A percentile compares a stretch with the other conserved stretches of the same genome.
These are phyloP conservation scores for Enteromius viviparus DNA, from an alignment of 2,797 vertebrate species.

Conservation along the genomic window DNA sequence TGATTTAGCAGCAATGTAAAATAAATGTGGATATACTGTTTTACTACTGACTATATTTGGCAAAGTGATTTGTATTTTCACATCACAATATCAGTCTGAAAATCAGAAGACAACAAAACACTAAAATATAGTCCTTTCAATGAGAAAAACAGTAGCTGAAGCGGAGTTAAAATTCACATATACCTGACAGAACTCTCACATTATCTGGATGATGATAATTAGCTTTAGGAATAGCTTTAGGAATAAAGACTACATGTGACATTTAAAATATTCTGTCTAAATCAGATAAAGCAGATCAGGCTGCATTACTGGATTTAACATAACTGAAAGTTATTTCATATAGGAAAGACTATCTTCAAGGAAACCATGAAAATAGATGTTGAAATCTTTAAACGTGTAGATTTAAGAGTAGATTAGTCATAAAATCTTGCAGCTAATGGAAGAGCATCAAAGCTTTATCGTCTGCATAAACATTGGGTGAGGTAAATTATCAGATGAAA, in stretches of 20 bases:
- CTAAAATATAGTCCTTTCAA: not conserved
- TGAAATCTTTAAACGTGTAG: not conserved
- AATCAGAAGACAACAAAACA: not conserved
- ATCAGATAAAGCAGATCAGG: not conserved
- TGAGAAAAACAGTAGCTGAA: not conserved
- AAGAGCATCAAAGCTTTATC: not conserved
- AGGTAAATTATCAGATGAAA: slow-evolving; percentile 7
- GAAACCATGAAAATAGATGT: not conserved
- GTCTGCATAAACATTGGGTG: slow-evolving; percentile 3
- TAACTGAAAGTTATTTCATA: not conserved
- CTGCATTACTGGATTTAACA: not conserved
- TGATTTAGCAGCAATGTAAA: not conserved
- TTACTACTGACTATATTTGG: too few species aligned
- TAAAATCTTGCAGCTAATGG: not conserved
- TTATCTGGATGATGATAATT: slow-evolving; percentile 18
- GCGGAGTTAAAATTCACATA: slow-evolving; percentile 16
- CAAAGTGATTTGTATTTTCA: not conserved
- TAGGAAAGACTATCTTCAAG: not conserved
- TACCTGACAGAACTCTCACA: slow-evolving; percentile 12
- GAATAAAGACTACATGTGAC: not conserved
- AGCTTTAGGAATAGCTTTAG: not conserved
- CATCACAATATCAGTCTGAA: not conserved
- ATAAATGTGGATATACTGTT: not conserved
- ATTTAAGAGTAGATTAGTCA: not conserved
- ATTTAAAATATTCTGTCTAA: not conserved